A percentile compares a stretch with the other conserved stretches of the same genome.
These are phyloP conservation scores for Ammodramus savannarum DNA, from an alignment of 2,113 vertebrate species.

Conservation along the genomic window DNA sequence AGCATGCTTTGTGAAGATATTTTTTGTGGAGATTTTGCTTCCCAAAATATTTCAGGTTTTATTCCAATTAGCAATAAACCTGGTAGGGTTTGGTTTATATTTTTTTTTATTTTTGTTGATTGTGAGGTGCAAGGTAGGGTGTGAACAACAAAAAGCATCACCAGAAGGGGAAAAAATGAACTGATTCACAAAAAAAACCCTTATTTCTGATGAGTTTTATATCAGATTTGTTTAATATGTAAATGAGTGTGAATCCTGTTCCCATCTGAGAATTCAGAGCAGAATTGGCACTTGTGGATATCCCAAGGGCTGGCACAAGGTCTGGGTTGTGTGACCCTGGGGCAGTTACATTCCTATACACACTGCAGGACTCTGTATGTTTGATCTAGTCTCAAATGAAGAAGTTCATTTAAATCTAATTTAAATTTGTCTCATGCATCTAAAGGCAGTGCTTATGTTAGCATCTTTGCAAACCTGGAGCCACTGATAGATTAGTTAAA, in stretches of 20 bases:
- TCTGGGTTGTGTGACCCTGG: background rate
- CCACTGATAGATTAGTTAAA: background rate
- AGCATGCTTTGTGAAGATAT: background rate
- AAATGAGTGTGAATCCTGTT: background rate
- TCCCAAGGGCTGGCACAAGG: background rate
- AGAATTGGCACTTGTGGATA: background rate
- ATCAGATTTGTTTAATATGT: background rate
- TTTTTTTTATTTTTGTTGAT: background rate
- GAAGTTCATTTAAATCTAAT: background rate
- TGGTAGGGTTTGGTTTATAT: background rate
- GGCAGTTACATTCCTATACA: background rate
- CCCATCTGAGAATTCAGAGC: background rate
- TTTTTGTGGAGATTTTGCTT: background rate
- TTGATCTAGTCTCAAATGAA: background rate
- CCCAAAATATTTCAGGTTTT: background rate
- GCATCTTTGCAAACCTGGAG: background rate
- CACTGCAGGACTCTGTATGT: background rate
- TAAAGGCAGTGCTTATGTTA: background rate
- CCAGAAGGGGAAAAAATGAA: background rate
- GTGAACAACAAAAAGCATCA: background rate
- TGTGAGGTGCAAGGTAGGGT: accelerated
- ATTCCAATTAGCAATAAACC: background rate
- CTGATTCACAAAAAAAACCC: background rate
- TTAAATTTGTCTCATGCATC: background rate
- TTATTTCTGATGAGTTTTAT: background rate